Conservation (phyloP, 1,140 invertebrate species). For the Sycophaga agraensis region DNA sequence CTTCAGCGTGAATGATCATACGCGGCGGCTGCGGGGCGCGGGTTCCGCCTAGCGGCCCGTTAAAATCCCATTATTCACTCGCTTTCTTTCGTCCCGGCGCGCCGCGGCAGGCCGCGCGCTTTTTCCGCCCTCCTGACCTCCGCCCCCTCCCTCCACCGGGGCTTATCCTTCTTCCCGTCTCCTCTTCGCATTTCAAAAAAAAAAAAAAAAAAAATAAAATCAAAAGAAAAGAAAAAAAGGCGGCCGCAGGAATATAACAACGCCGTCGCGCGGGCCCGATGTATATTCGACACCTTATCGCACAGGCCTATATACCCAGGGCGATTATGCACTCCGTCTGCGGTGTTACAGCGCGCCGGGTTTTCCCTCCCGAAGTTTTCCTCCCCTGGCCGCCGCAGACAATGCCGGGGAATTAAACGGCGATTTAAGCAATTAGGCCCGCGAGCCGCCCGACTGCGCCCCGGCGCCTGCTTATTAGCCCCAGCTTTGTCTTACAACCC, state of each 20-base stretch:
- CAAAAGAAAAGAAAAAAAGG: no score
- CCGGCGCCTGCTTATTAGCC: neutral
- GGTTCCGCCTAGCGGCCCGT: conserved; percentile 23
- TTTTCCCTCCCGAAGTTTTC: neutral
- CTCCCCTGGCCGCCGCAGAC: neutral
- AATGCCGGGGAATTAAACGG: conserved; percentile 25
- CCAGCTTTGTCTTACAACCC: conserved; percentile 28
- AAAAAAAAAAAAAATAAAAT: no score
- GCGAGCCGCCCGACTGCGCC: neutral
- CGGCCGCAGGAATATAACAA: no score
- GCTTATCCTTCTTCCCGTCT: no score
- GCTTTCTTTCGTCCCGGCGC: neutral
- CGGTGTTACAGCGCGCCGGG: no score
- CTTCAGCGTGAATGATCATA: conserved; percentile 19
- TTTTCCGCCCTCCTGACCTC: conserved; percentile 11
- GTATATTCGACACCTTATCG: no score
- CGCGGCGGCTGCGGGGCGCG: neutral
- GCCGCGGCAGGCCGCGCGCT: neutral
- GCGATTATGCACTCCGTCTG: no score
- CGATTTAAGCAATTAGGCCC: conserved; percentile 25
- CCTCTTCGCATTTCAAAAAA: no score
- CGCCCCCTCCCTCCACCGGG: neutral
- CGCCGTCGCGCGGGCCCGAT: no score
- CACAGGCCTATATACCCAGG: no score
- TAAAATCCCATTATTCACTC: conserved; percentile 28